A percentile compares a stretch with the other conserved stretches of the same genome.
Evolutionary conservation across 2,113 vertebrate genomes (phyloP).

Genomic region (Campylomormyrus numenius): DNA sequence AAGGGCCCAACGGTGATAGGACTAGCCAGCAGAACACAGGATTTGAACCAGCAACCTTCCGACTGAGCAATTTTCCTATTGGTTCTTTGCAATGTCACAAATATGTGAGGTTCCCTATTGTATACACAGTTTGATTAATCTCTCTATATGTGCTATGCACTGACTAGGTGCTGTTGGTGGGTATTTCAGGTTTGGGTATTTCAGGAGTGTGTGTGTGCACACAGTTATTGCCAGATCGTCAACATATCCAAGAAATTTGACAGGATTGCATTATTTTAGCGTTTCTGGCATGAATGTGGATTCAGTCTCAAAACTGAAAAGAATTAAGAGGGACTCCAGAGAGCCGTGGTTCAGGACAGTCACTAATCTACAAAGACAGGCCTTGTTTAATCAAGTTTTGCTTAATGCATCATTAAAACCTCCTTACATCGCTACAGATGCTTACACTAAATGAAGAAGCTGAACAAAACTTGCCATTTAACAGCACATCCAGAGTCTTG

Average conservation of each 20-base stretch:
- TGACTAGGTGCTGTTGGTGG: neutral
- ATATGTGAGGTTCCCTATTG: neutral
- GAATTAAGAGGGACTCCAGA: neutral
- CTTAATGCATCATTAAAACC: conserved; percentile 33
- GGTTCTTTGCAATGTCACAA: neutral
- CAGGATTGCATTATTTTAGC: neutral
- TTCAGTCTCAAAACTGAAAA: conserved; percentile 30
- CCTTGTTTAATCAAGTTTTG: conserved; percentile 34
- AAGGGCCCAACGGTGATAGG: neutral
- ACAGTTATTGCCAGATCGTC: neutral
- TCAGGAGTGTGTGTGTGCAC: neutral
- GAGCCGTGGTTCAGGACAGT: conserved; percentile 31
- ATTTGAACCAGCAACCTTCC: neutral
- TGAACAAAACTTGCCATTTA: conserved; percentile 28
- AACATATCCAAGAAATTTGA: neutral
- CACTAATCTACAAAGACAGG: conserved; percentile 37
- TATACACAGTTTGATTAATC: neutral
- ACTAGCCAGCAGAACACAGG: neutral
- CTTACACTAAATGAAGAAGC: conserved; percentile 26
- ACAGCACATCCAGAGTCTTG: conserved; percentile 27
- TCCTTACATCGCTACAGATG: conserved; percentile 31
- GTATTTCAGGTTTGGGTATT: neutral
- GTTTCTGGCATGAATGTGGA: conserved; percentile 19
- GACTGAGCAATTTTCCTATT: neutral
- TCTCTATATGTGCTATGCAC: neutral